Base-by-base conservation (phyloP, 2,113 vertebrate genomes). In the Caracal caracal region DNA sequence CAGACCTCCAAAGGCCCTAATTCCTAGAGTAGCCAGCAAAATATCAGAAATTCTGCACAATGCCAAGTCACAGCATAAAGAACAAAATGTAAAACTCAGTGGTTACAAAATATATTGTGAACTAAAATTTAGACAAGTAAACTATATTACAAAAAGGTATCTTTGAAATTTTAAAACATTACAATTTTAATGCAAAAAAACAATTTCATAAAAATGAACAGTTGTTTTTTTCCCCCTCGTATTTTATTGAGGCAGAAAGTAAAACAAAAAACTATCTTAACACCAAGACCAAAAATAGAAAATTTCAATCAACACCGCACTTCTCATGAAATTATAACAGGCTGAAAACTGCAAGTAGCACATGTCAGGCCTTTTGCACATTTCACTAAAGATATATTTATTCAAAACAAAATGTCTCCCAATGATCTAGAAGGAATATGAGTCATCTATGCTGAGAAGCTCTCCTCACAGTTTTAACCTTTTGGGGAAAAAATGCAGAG, bases 381-480 rank as follows among this genome's bases (percentile, higher is more conserved):
- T 86, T 94, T 97, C 95, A 87, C 85, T 6, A 65, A 80, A 89
- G 86, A 96, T 93, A 84, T 47, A 95, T 94, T 96, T 98, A 95
- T 96, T 96, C 88, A 92, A 94, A 97, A 94, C 86, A 93, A 81
- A 96, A 96, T 93, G 76, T 97, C 94, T 96, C 93, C 70, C 95
- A 70, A 76, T 1, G 33, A 88, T 92, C 65, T 51, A 87, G 65
- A 68, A 93, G 83, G 85, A 93, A 85, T 43, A 49, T 96, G 96
- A 97, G 92, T 97, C 94, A 97, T 47, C 37, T 26, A 80, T 71
- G 89, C 94, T 61, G 65, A 90, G 79, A 94, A 88, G 68, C n/a
- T 53, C 73, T 94, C 33, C 86, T 88, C 68, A 53, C 66, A 96
- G 92, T 49, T 94, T 95, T 96, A 96, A 94, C 66, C 96, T 94